Evolutionary conservation across 2,797 vertebrate species (phyloP).

Genomic region (Pangasius krempfi): DNA sequence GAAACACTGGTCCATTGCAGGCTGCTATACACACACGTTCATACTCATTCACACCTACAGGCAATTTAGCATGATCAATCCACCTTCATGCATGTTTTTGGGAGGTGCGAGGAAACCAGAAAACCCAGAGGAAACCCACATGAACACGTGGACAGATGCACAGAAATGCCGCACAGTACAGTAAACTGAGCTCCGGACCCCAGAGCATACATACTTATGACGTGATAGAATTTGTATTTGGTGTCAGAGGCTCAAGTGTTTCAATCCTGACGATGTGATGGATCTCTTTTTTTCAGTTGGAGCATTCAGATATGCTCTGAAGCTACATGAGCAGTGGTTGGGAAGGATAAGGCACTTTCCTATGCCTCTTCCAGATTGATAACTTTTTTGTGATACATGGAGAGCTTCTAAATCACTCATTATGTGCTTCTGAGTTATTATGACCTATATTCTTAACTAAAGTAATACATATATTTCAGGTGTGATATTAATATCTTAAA

Average conservation of each 20-base stretch:
- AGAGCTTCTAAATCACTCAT: not conserved
- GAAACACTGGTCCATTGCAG: not conserved
- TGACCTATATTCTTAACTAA: not conserved
- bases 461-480: not conserved
- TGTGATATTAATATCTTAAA: not conserved
- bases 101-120: not conserved
- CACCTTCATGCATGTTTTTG: not conserved
- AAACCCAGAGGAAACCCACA: not conserved
- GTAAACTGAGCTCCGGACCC: not conserved
- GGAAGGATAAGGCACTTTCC: not conserved
- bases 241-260: not conserved
- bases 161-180: not conserved
- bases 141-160: not conserved
- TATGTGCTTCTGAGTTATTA: not conserved
- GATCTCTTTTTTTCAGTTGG: not conserved
- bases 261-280: no score
- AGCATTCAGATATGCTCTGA: not conserved
- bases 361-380: not conserved
- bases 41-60: not conserved
- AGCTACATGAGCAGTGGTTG: not conserved
- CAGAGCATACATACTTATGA: not conserved
- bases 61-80: not conserved
- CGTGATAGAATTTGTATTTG: not conserved
- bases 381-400: not conserved
- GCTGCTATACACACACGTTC: not conserved